Evolutionary conservation across 2,797 vertebrate genomes (phyloP), one percentile per base, ranked within the genome.

Genomic region (Pitangus sulphuratus): DNA sequence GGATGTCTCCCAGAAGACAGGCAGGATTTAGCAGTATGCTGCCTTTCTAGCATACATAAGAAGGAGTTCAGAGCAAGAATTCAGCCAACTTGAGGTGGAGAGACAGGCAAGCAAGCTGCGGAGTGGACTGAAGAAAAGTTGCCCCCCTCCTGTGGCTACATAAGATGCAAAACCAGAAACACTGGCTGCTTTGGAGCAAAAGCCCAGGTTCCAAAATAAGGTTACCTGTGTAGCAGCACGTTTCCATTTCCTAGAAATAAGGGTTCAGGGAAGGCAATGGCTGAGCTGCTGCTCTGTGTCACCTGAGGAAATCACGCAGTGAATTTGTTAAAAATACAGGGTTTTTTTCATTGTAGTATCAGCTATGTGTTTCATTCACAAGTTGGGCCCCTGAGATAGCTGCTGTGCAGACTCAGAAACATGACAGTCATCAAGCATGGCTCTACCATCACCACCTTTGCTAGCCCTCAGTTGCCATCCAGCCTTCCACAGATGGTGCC

Each of bases 11-110:
- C 76, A 35, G 16, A 87, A 89, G 68, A 81, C 31, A 25, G 56
- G 48, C 19, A 91, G 28, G 40, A 81, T 94, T 94, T 89, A 82
- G 64, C 42, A 56, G 15, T 10, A 61, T 0, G 0, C 35, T 57
- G 19, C 87, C 84, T 71, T 84, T 84, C 85, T 79, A 78, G 80
- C 82, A 91, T 84, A 96, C 20, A 10, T 81, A 96, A 89, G 89
- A 92, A 90, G 64, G 61, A 94, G 60, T 86, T 87, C 9, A 75
- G 47, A 37, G 19, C 1, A 1, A 75, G 45, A 76, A 84, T 54
- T 62, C 61, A 87, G 26, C 37, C 2, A 4, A 14, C 45, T 8
- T 5, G 28, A 76, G 44, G 33, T 5, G 3, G 17, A 76, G 56
- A 62, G 44, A 24, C 8, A 64, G 5, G 25, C 15, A 77, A n/a